Evolutionary conservation across 2,888 invertebrate species (phyloP), one percentile per base, ranked within the genome.

Genomic region (Morpho deidamia): DNA sequence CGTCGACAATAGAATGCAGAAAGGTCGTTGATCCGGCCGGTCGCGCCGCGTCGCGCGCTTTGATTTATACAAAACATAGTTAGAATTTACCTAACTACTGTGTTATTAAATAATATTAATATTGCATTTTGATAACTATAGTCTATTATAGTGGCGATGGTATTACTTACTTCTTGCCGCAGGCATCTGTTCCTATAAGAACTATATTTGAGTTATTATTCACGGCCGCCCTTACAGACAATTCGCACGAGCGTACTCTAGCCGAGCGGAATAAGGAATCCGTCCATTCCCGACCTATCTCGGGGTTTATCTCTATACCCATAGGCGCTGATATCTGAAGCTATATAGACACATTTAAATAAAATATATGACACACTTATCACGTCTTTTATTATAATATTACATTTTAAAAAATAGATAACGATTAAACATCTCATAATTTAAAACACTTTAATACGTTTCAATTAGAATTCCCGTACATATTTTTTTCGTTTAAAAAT

Each of bases 131-230:
- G 23, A 23, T 23, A 23, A 23, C 5, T 23, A 23, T 5, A 23
- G 2, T 23, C 23, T 23, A 23, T 5, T 2, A 14, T 14, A 14
- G 14, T 14, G 14, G 14, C 4, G 3, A 7, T 14, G 12, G 9
- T 35, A 0, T 8, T 37, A 35, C 59, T 53, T 63, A 88, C 87
- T 79, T 81, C 47, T 86, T 88, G 39, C 78, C 88, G 47, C 72
- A 69, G 2, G 83, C 83, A 8, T 74, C 74, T 0, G 81, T 77
- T 0, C 85, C 88, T 1, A 82, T 55, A 1, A 88, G 48, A 1
- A 85, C 67, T 1, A 80, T 55, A 56, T 85, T 81, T 4, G 70
- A 46, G 7, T 64, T 58, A 0, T 74, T 69, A 5, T 59, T 57
- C 2, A 75, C 59, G 9, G 72, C 70, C 5, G 85, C 83, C 8